A percentile compares a stretch with the other conserved stretches of the same genome.
Evolutionary conservation across 2,888 invertebrate species (phyloP).

Genomic region (Stenchaetothrips biformis): DNA sequence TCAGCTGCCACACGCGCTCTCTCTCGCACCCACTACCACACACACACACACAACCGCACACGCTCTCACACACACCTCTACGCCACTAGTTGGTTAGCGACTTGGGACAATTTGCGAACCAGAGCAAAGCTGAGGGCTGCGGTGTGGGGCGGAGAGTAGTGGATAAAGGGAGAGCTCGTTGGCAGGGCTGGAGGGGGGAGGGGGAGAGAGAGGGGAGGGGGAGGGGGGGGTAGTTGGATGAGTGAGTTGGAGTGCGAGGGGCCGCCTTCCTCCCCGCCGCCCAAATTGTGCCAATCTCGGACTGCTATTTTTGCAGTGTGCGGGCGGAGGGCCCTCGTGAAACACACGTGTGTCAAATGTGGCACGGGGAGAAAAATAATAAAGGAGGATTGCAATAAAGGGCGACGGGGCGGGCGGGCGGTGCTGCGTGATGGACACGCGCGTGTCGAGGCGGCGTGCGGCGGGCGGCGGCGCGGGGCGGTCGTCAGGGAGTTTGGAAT

Average conservation of each 20-base stretch:
- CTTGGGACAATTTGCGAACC: constrained; percentile 24
- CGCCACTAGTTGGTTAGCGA: constrained; percentile 21
- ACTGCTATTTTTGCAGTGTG: background rate
- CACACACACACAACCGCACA: constrained; percentile 8
- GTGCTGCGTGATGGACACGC: no score
- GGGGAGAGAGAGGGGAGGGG: background rate
- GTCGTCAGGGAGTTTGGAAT: no score
- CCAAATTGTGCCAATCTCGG: constrained; percentile 13
- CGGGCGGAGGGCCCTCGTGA: background rate
- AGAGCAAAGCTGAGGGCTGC: constrained; percentile 20
- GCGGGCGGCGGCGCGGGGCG: no score
- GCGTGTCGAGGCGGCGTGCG: no score
- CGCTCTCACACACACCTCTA: background rate
- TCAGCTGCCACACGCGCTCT: constrained; percentile 11
- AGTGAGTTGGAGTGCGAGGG: no score
- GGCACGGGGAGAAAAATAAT: background rate
- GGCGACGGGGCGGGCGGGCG: no score
- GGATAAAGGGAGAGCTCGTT: background rate
- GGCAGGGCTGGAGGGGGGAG: background rate
- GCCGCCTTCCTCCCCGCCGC: background rate
- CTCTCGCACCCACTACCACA: background rate
- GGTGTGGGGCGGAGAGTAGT: background rate
- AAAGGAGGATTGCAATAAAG: background rate
- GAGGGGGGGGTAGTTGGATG: background rate
- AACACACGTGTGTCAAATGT: background rate